A percentile compares a stretch with the other conserved stretches of the same genome.
Conservation (phyloP, 2,113 vertebrate genomes). For the Crocuta crocuta region DNA sequence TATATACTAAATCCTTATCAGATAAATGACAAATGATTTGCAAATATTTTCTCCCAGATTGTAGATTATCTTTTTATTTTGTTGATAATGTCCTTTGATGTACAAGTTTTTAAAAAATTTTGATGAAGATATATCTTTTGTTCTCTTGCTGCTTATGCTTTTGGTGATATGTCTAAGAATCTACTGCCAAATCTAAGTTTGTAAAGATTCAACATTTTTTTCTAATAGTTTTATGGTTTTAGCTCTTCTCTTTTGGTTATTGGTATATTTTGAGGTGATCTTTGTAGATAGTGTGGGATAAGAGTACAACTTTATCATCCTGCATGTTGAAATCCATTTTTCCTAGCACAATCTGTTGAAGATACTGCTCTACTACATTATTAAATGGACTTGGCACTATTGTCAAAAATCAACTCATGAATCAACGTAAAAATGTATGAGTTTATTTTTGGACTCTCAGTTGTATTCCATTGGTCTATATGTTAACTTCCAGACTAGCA, state of each 20-base stretch:
- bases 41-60: neutral
- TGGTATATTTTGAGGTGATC: neutral
- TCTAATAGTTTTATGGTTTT: neutral
- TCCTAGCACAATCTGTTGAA: neutral
- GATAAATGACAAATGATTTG: neutral
- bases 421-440: neutral
- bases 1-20: neutral
- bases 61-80: neutral
- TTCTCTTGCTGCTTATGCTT: neutral
- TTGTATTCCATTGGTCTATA: neutral
- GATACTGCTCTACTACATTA: neutral
- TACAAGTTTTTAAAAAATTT: neutral
- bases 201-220: neutral
- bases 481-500: neutral
- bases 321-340: neutral
- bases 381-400: neutral
- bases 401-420: neutral
- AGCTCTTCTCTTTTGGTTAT: neutral
- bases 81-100: neutral
- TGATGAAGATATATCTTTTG: neutral
- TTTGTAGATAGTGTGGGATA: neutral
- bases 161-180: neutral
- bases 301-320: neutral
- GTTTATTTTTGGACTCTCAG: neutral
- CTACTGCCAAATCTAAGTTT: neutral